Evolutionary conservation across 2,888 invertebrate species (phyloP).

Genomic region (Melanchra persicariae): DNA sequence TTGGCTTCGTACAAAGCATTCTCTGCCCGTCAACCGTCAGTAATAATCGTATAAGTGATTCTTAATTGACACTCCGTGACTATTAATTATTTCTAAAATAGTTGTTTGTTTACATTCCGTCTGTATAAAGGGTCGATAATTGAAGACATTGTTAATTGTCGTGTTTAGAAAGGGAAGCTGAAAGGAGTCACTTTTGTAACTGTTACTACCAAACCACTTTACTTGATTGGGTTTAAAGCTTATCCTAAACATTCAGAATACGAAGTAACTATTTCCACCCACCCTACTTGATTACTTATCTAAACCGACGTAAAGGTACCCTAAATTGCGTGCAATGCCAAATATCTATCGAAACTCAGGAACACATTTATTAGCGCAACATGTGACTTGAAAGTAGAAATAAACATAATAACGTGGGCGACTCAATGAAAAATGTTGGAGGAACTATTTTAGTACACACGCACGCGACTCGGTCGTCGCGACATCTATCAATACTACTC

Average conservation of each 20-base stretch:
- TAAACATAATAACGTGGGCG: conserved; percentile 61
- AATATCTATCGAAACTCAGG: conserved; percentile 9
- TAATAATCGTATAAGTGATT: background rate
- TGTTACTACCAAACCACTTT: conserved; percentile 7
- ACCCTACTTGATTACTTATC: background rate
- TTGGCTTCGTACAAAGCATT: too few relatives aligned
- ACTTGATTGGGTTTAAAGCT: background rate
- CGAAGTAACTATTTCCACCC: background rate
- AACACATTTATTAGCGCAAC: conserved; percentile 32
- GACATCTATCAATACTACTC: conserved; percentile 58
- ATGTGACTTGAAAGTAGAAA: conserved; percentile 54
- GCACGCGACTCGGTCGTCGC: conserved; percentile 33
- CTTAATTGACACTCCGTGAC: conserved; percentile 9
- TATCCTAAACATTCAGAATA: background rate
- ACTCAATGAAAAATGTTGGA: conserved; percentile 51
- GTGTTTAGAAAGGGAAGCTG: background rate
- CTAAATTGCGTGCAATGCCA: background rate
- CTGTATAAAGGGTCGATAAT: background rate
- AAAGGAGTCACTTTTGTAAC: background rate
- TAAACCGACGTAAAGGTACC: too few relatives aligned
- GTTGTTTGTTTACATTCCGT: background rate
- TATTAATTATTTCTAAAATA: background rate
- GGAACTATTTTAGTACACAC: conserved; percentile 56
- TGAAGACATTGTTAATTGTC: background rate
- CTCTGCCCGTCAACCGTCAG: background rate